Percentiles rank a stretch among this genome's conserved stretches.
These are phyloP conservation scores for Luperina testacea DNA, from an alignment of 2,888 invertebrate species.

Conservation along the genomic window DNA sequence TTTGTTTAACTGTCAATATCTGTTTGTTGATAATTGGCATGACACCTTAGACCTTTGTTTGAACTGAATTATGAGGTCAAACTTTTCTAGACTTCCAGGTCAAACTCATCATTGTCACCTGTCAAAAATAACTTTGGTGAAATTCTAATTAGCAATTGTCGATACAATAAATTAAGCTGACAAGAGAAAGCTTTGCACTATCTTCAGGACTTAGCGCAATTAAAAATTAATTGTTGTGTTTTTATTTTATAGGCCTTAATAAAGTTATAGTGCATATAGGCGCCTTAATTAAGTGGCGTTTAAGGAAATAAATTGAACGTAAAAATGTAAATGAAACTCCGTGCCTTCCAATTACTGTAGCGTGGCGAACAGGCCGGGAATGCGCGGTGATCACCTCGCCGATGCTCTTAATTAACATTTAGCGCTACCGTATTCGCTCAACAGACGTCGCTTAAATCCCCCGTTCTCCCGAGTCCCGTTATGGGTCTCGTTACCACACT, in stretches of 20 bases:
- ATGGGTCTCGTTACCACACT: slow-evolving; percentile 80
- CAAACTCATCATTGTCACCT: slow-evolving; percentile 74
- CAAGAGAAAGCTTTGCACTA: slow-evolving; percentile 78
- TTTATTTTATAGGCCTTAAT: slow-evolving; percentile 69
- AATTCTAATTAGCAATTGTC: slow-evolving; percentile 80
- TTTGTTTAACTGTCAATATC: slow-evolving; percentile 57
- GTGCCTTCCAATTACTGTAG: slow-evolving; percentile 80
- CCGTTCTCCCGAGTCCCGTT: slow-evolving; percentile 80
- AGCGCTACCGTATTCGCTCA: slow-evolving; percentile 83
- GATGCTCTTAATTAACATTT: slow-evolving; percentile 88
- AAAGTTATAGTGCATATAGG: slow-evolving; percentile 65
- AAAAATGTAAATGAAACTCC: slow-evolving; percentile 80
- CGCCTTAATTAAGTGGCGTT: slow-evolving; percentile 74
- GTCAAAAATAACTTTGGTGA: slow-evolving; percentile 76
- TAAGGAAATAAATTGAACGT: slow-evolving; percentile 70
- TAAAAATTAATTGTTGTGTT: slow-evolving; percentile 63
- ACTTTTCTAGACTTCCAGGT: slow-evolving; percentile 79
- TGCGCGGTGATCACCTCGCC: slow-evolving; percentile 81
- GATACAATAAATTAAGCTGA: slow-evolving; percentile 68
- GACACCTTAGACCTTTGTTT: slow-evolving; percentile 62
- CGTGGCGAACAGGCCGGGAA: slow-evolving; percentile 70
- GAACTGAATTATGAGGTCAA: slow-evolving; percentile 60
- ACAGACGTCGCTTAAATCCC: slow-evolving; percentile 75
- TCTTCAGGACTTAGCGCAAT: slow-evolving; percentile 62
- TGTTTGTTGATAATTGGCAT: slow-evolving; percentile 38